These are phyloP conservation scores for Rhodinocichla rosea DNA, from an alignment of 2,113 vertebrate species.

Conservation along the genomic window DNA sequence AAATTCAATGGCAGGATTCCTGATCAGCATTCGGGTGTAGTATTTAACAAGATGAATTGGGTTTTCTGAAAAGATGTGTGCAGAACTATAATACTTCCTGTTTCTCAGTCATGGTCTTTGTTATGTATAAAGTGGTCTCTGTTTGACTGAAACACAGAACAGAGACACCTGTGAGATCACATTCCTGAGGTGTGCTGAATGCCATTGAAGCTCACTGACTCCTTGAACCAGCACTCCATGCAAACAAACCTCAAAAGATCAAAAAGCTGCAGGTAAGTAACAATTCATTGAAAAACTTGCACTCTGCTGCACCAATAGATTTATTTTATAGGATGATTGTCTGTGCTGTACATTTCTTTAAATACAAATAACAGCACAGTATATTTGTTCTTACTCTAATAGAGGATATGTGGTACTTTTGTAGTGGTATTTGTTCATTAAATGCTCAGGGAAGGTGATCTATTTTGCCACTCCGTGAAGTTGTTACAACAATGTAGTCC, in stretches of 20 bases:
- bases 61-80: background rate
- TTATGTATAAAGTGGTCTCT: background rate
- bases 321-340: background rate
- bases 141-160: background rate
- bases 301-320: background rate
- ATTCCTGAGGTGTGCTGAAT: background rate
- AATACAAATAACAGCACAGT: conserved; percentile 3
- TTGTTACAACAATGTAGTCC: conserved; percentile 27
- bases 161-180: background rate
- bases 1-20: background rate
- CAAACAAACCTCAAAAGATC: background rate
- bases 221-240: background rate
- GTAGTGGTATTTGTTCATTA: conserved; percentile 40
- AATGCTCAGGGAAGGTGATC: conserved; percentile 47
- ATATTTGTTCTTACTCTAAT: conserved; percentile 35
- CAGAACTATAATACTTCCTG: background rate
- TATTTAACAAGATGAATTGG: background rate
- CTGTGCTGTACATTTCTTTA: background rate
- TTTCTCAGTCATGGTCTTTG: background rate
- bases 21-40: background rate
- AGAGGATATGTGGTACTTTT: conserved; percentile 40
- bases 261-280: background rate
- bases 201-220: background rate
- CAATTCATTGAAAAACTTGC: background rate
- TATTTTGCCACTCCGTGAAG: background rate